Evolutionary conservation across 2,113 vertebrate species (phyloP).

Genomic region (Actenoides hombroni): DNA sequence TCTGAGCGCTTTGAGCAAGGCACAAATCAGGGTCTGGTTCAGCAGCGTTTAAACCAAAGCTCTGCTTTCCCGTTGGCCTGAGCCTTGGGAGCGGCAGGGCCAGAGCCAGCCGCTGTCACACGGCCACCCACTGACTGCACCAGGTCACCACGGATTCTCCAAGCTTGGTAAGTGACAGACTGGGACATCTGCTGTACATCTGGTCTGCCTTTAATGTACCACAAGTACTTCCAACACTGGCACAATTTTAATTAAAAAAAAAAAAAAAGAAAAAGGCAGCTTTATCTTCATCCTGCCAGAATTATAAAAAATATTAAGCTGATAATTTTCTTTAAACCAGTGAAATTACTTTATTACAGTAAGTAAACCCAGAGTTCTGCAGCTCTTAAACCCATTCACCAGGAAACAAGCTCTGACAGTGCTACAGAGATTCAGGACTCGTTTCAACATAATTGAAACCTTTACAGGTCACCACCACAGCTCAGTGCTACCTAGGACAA

Average conservation of each 20-base stretch:
- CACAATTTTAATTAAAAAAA: background rate
- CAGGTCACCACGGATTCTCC: background rate
- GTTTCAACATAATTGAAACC: background rate
- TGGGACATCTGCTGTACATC: background rate
- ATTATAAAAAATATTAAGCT: background rate
- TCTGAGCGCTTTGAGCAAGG: rapidly evolving
- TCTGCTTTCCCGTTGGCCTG: background rate
- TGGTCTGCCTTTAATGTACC: background rate
- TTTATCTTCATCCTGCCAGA: background rate
- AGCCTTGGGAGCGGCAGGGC: rapidly evolving
- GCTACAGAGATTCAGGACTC: background rate
- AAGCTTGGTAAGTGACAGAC: background rate
- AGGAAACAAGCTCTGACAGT: background rate
- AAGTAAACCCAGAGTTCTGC: background rate
- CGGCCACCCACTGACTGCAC: background rate
- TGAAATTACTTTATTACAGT: background rate
- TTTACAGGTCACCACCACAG: background rate
- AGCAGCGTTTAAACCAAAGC: background rate
- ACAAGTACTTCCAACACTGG: background rate
- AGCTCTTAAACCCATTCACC: background rate
- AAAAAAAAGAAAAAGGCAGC: background rate
- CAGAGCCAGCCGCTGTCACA: background rate
- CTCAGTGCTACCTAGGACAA: background rate
- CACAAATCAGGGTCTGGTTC: background rate
- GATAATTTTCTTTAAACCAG: background rate